Percentiles rank a stretch among this genome's conserved stretches.
phyloP scores from a whole-genome alignment of 2,797 vertebrate genomes.

The Myiotriccus ornatus region DNA sequence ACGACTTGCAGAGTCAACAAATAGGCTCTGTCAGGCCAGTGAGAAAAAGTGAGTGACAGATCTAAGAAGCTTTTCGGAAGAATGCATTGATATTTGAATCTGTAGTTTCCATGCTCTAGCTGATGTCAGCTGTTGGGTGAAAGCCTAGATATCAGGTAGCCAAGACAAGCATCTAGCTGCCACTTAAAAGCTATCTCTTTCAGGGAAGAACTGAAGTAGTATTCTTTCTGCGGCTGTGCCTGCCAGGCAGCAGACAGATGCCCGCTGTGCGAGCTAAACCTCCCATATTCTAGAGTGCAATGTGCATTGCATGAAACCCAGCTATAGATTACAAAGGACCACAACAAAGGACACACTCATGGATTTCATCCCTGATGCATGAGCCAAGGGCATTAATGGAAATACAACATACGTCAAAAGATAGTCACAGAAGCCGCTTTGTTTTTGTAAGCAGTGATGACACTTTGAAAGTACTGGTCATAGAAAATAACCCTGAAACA shows the following conservation, averaged over 20 bases:
- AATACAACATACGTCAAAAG: background rate
- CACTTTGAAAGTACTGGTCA: background rate
- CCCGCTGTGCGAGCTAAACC: constrained; percentile 14
- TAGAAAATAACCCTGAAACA: background rate
- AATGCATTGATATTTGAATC: constrained; percentile 45
- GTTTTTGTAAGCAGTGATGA: background rate
- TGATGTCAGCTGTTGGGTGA: constrained; percentile 45
- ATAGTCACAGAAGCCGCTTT: constrained; percentile 2
- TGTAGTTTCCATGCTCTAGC: constrained; percentile 31
- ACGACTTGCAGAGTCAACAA: constrained; percentile 15
- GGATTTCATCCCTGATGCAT: background rate
- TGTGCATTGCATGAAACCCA: background rate
- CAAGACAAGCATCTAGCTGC: constrained; percentile 63
- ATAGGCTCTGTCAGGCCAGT: background rate
- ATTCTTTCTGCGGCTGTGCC: constrained; percentile 27
- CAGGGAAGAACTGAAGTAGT: constrained; percentile 52
- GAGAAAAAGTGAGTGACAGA: constrained; percentile 55
- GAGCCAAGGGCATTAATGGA: background rate
- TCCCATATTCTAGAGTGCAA: background rate
- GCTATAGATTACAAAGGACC: constrained; percentile 16
- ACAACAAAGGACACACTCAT: background rate
- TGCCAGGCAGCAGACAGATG: constrained; percentile 56
- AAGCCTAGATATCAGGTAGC: constrained; percentile 61
- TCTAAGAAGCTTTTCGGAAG: constrained; percentile 25
- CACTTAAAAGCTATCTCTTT: constrained; percentile 61